Percentiles rank a stretch among this genome's conserved stretches.
phyloP scores from a whole-genome alignment of 2,888 invertebrate species.

The Mesorhabditis sp. region DNA sequence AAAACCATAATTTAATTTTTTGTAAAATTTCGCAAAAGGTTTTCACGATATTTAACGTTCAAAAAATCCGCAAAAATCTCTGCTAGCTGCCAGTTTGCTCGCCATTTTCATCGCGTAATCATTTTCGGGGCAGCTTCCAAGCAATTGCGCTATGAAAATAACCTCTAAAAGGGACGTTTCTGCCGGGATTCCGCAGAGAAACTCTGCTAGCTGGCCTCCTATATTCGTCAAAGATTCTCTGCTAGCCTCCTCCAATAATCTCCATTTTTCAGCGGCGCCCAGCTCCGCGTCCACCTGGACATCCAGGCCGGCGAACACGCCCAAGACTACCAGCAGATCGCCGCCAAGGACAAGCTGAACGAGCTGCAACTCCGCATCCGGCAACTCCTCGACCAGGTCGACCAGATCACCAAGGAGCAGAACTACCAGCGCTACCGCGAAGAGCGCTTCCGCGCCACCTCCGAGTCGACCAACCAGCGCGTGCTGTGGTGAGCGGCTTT shows the following conservation, averaged over 20 bases:
- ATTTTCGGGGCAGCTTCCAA: background rate
- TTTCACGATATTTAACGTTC: too few species aligned
- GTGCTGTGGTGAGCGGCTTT: conserved; percentile 79
- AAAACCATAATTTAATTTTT: too few species aligned
- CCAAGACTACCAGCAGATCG: conserved; percentile 91
- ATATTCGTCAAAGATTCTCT: background rate
- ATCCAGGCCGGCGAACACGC: conserved; percentile 99
- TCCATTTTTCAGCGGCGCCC: conserved; percentile 73
- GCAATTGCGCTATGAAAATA: background rate
- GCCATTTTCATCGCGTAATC: too few species aligned
- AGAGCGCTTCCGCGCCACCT: conserved; percentile 92
- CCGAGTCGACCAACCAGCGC: conserved; percentile 91
- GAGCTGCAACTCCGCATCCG: conserved; percentile 90
- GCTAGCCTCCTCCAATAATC: background rate
- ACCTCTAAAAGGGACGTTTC: background rate
- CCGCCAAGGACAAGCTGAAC: conserved; percentile 91
- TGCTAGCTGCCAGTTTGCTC: too few species aligned
- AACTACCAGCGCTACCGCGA: conserved; percentile 86
- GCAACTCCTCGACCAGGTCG: conserved; percentile 92
- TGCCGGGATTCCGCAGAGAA: background rate
- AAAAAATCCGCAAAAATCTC: too few species aligned
- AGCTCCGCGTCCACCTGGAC: conserved; percentile 88
- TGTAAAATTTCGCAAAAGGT: too few species aligned
- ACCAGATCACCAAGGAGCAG: conserved; percentile 98
- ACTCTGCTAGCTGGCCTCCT: background rate